These are phyloP conservation scores for Malurus alboscapulatus DNA, from an alignment of 2,113 vertebrate species.

Conservation along the genomic window DNA sequence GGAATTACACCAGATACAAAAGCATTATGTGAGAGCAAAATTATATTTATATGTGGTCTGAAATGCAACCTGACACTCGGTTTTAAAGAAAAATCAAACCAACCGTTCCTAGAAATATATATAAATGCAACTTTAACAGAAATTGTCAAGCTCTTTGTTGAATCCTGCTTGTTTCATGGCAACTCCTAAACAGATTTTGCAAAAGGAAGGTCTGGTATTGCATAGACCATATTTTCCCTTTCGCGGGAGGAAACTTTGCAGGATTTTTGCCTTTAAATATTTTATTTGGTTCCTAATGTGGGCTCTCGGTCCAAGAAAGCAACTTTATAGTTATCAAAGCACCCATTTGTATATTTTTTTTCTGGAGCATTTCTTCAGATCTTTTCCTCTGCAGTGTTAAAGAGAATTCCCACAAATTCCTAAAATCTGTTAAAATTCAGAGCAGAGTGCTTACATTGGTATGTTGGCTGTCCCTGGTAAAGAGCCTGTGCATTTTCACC, in stretches of 20 bases:
- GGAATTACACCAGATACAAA: slow-evolving; percentile 54
- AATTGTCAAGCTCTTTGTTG: background rate
- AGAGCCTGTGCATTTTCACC: slow-evolving; percentile 41
- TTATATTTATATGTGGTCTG: slow-evolving; percentile 56
- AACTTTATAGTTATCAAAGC: slow-evolving; percentile 47
- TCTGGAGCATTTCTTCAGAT: slow-evolving; percentile 40
- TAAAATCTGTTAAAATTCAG: slow-evolving; percentile 56
- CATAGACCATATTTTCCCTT: slow-evolving; percentile 29
- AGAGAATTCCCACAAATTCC: slow-evolving; percentile 55
- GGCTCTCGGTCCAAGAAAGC: slow-evolving; percentile 42
- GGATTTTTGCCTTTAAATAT: slow-evolving; percentile 60
- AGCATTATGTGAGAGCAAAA: slow-evolving; percentile 44
- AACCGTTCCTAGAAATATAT: background rate
- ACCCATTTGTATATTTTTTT: slow-evolving; percentile 44
- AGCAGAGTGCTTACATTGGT: slow-evolving; percentile 15
- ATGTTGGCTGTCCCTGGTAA: slow-evolving; percentile 24
- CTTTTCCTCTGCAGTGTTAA: slow-evolving; percentile 5
- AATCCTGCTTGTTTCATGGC: slow-evolving; percentile 12
- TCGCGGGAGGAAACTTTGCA: slow-evolving; percentile 23
- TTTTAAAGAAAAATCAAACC: slow-evolving; percentile 33
- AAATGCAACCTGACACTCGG: slow-evolving; percentile 36
- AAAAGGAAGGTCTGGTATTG: slow-evolving; percentile 15
- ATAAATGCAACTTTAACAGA: slow-evolving; percentile 17
- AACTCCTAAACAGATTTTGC: slow-evolving; percentile 17
- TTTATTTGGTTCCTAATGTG: slow-evolving; percentile 43